Percentiles rank a stretch among this genome's conserved stretches.
Evolutionary conservation across 2,888 invertebrate genomes (phyloP).

Genomic region (Empis livida): DNA sequence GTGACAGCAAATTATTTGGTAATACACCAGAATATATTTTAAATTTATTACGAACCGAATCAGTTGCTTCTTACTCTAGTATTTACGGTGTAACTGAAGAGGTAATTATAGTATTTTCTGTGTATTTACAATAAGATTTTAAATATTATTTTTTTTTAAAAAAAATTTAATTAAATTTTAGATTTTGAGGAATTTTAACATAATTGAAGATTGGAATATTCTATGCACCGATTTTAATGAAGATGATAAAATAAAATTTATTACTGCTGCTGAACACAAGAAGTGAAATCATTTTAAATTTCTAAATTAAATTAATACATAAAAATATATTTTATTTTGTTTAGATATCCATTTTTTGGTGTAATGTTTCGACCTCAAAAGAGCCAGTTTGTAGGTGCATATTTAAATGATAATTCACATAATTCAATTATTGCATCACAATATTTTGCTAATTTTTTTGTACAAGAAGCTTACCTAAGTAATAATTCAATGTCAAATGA

Average conservation of each 20-base stretch:
- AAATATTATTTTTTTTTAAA: too few species aligned
- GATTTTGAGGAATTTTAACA: conserved; percentile 40
- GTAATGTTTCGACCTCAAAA: conserved; percentile 90
- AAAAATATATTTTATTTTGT: too few species aligned
- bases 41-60: too few species aligned
- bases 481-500: conserved; percentile 41
- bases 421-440: conserved; percentile 51
- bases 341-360: conserved; percentile 66
- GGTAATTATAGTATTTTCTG: too few species aligned
- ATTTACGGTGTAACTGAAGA: too few species aligned
- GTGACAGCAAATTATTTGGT: too few species aligned
- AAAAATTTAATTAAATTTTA: too few species aligned
- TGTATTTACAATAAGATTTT: too few species aligned
- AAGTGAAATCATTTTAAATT: conserved; percentile 25
- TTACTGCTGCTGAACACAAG: conserved; percentile 63
- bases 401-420: conserved; percentile 49
- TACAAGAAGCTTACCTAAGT: conserved; percentile 58
- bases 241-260: conserved; percentile 47
- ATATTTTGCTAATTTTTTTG: conserved; percentile 72
- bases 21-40: too few species aligned
- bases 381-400: conserved; percentile 42
- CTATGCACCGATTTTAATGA: conserved; percentile 53
- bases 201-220: conserved; percentile 52
- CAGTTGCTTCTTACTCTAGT: too few species aligned
- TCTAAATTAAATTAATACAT: too few species aligned